Evolutionary conservation across 2,113 vertebrate species (phyloP), one percentile per base, ranked within the genome.

Genomic region (Paracanthobrama guichenoti): DNA sequence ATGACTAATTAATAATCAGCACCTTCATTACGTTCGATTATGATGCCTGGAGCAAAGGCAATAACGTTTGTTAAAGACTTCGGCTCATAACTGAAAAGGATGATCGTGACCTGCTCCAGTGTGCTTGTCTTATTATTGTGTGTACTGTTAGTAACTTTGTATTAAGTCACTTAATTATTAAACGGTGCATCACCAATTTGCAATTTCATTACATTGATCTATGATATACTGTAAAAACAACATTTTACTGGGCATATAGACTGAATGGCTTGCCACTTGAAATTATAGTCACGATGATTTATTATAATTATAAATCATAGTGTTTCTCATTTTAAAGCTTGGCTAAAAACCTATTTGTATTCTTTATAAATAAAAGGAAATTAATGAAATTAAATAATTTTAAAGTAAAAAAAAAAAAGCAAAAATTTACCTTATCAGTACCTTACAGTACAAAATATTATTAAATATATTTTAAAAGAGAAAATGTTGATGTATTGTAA

Each of bases 1-100:
- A 48, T 46, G 14, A 64, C 77, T 64, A 64, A 79, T 64, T 64
- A 79, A 79, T 59, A 62, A 79, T 60, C 62, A 60, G 20, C 76
- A 62, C 31, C 35, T 79, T 22, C 35, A 79, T 39, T 79, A 59
- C 6, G 6, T 3, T 79, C 35, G 42, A n/a, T 59, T 62, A 42
- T 60, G 55, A 57, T 20, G 74, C 26, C 74, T 76, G 74, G 26
- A 31, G 48, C 50, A 44, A 78, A 78, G 16, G 76, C 31, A 42
- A 9, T 42, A 60, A 60, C 35, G 44, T 39, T 59, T 60, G 22
- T 9, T 44, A 60, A 79, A 79, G 57, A 62, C n/a, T 39, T 55
- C 0, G 9, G 26, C 16, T 75, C 9, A 8, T 31, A 53, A 2
- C 73, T 39, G 74, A 69, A 69, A 42, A 20, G 42, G 20, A 57